These are phyloP conservation scores for Lepidothrix coronata DNA, from an alignment of 2,113 vertebrate genomes.

Conservation along the genomic window DNA sequence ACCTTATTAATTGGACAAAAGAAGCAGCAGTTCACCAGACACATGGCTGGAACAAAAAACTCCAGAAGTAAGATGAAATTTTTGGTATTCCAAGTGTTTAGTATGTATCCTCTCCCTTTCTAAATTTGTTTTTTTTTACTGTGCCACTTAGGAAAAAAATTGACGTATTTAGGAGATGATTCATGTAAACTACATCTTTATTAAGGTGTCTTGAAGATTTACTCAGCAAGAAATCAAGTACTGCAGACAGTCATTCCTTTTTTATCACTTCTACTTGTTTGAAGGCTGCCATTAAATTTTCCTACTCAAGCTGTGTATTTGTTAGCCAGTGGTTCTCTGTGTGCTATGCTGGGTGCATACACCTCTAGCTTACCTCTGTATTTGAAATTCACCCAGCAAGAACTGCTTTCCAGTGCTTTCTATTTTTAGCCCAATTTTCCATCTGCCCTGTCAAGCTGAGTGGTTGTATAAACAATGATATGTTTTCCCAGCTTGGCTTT, in stretches of 20 bases:
- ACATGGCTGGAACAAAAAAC: background rate
- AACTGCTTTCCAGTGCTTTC: background rate
- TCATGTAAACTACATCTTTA: background rate
- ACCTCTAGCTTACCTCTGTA: background rate
- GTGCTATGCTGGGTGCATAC: background rate
- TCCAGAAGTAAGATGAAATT: background rate
- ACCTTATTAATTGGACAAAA: background rate
- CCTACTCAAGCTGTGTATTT: background rate
- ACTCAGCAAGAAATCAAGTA: background rate
- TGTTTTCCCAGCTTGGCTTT: slow-evolving; percentile 25
- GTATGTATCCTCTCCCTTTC: background rate
- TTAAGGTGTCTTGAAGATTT: background rate
- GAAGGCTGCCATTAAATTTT: slow-evolving; percentile 6
- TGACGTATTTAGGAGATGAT: background rate
- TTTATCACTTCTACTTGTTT: background rate
- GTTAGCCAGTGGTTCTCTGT: background rate
- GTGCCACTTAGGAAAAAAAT: background rate
- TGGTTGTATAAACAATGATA: slow-evolving; percentile 28
- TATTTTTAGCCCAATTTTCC: slow-evolving; percentile 34
- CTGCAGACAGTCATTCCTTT: background rate
- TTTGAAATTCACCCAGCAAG: slow-evolving; percentile 9
- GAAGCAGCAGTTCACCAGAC: background rate
- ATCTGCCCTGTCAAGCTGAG: slow-evolving; percentile 32
- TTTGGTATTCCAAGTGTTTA: background rate
- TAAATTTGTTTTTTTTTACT: background rate